These are phyloP conservation scores for Meiosimyza decipiens DNA, from an alignment of 2,888 invertebrate genomes.

Conservation along the genomic window DNA sequence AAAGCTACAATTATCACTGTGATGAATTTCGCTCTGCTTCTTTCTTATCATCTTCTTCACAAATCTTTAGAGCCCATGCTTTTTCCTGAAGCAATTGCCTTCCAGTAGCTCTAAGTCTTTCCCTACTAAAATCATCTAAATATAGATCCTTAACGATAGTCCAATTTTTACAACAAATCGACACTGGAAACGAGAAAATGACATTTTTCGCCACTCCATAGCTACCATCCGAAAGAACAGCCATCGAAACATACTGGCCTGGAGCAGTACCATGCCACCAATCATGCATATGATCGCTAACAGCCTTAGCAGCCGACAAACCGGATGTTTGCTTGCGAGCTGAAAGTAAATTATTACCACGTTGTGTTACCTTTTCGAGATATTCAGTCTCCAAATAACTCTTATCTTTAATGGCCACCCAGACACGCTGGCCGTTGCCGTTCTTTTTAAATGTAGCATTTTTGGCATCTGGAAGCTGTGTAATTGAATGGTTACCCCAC, in stretches of 20 bases:
- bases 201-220: constrained; percentile 89
- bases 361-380: constrained; percentile 89
- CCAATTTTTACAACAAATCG: constrained; percentile 80
- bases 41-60: too few relatives aligned
- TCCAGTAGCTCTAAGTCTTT: constrained; percentile 84
- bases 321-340: constrained; percentile 97
- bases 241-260: constrained; percentile 90
- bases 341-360: constrained; percentile 94
- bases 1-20: too few relatives aligned
- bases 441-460: constrained; percentile 74
- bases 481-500: constrained; percentile 99
- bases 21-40: too few relatives aligned
- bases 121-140: constrained; percentile 82
- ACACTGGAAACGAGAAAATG: constrained; percentile 94
- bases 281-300: constrained; percentile 94
- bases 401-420: constrained; percentile 80
- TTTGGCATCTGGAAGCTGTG: constrained; percentile 92
- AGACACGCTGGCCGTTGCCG: constrained; percentile 71
- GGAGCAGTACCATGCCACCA: constrained; percentile 87
- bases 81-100: constrained; percentile 88
- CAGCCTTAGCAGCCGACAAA: constrained; percentile 97
- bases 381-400: constrained; percentile 84
- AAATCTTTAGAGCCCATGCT: constrained; percentile 72
- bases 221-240: constrained; percentile 92
- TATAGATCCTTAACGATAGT: constrained; percentile 84